Base-by-base conservation (phyloP, 2,888 invertebrate genomes). In the Meganola albula region DNA sequence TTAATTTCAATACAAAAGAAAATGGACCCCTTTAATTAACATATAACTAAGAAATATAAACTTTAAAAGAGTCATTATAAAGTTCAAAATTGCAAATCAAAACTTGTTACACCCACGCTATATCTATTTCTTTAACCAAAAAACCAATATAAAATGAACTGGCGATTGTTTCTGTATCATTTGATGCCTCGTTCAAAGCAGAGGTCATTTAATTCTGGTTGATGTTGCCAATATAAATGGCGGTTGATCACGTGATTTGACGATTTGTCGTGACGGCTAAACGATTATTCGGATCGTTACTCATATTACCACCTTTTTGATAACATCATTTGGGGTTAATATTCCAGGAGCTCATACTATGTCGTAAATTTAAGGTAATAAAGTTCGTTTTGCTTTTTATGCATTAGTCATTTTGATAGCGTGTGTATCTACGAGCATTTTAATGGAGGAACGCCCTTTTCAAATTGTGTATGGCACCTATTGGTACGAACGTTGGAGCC, bases 241-340 rank as follows among this genome's bases (percentile, higher is more conserved):
- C 58, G 52, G 41, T 48, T 42, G 58, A 67, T 77, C 82, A 82
- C 80, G 82, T 76, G 75, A 82, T 77, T 53, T 49, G 66, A 65
- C 74, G 66, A 82, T 82, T 82, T 82, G 82, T 80, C 77, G 71
- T 73, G 68, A 70, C 72, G 72, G 63, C 63, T 67, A 67, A 73
- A 63, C 77, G 75, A 82, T 82, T 78, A 79, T 52, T 58, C 53
- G 74, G 62, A 64, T 76, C 82, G 78, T 82, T 80, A 77, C 72
- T 83, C 77, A 82, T 80, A 74, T 80, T 77, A 73, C 74, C 80
- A 82, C 80, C 76, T 79, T 45, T n/a, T 58, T 69, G 79, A 79
- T 82, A 78, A 69, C 72, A 75, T 79, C 71, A 70, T 75, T 66
- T 58, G 56, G 61, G 55, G 45, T 61, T 58, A 38, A 31, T 37